A percentile compares a stretch with the other conserved stretches of the same genome.
Conservation (phyloP, 2,888 invertebrate genomes). For the Himalopsyche anomala region DNA sequence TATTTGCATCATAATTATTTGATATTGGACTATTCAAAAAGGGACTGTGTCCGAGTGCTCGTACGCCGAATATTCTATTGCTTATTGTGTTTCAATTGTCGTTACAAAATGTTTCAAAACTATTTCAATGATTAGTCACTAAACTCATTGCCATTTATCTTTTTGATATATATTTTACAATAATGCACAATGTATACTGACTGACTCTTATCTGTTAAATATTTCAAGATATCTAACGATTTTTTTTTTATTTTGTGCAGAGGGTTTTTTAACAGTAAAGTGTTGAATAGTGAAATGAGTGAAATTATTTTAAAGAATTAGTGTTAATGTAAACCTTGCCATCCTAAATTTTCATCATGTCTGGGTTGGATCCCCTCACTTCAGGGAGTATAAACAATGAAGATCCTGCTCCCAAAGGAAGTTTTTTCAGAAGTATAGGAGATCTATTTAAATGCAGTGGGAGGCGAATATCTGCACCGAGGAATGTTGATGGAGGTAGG, state of each 20-base stretch:
- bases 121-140: no score
- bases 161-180: no score
- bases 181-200: not conserved
- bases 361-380: constrained; percentile 60
- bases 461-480: not conserved
- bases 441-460: constrained; percentile 53
- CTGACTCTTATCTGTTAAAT: not conserved
- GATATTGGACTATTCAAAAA: no score
- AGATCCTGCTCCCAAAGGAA: constrained; percentile 39
- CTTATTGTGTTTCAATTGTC: no score
- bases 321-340: no score
- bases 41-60: no score
- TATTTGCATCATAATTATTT: no score
- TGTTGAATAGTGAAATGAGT: constrained; percentile 4
- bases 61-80: no score
- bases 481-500: constrained; percentile 57
- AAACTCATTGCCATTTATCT: no score
- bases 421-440: constrained; percentile 50
- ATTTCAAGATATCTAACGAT: not conserved
- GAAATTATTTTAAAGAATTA: not conserved
- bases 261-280: not conserved
- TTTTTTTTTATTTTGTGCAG: not conserved
- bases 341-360: constrained; percentile 46
- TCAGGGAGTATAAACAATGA: constrained; percentile 55
- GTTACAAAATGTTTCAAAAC: no score